These are phyloP conservation scores for Strigamia maritima DNA, from an alignment of 2,888 invertebrate species.

Conservation along the genomic window DNA sequence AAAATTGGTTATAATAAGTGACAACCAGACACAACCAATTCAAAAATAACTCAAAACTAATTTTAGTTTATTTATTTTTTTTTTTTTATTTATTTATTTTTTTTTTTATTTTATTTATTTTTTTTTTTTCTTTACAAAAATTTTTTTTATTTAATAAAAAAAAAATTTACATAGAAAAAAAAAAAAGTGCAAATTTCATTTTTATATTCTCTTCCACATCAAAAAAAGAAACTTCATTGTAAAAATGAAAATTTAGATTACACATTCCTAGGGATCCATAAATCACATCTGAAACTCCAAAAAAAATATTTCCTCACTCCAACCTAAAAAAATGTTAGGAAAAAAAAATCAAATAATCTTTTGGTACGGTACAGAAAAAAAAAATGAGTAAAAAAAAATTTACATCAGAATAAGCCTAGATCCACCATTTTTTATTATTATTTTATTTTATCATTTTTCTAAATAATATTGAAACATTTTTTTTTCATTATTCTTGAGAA, in stretches of 20 bases:
- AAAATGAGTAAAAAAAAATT: neutral
- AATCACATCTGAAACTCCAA: neutral
- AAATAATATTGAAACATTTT: neutral
- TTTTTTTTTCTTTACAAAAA: neutral
- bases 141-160: neutral
- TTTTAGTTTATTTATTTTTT: neutral
- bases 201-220: neutral
- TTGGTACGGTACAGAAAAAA: neutral
- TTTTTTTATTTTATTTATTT: neutral
- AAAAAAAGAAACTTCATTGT: conserved; percentile 20
- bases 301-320: conserved; percentile 9
- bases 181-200: neutral
- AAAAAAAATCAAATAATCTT: conserved; percentile 24
- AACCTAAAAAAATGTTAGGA: neutral
- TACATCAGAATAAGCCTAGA: conserved; percentile 6
- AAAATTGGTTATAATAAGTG: conserved; percentile 17
- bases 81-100: neutral
- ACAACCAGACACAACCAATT: conserved; percentile 7
- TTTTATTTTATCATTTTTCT: conserved; percentile 6
- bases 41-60: neutral
- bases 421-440: neutral
- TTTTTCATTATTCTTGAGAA: neutral
- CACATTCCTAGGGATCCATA: conserved; percentile 21
- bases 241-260: conserved; percentile 27
- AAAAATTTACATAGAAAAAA: neutral